These are phyloP conservation scores for Scatophagus argus DNA, from an alignment of 2,113 vertebrate genomes.

Conservation along the genomic window DNA sequence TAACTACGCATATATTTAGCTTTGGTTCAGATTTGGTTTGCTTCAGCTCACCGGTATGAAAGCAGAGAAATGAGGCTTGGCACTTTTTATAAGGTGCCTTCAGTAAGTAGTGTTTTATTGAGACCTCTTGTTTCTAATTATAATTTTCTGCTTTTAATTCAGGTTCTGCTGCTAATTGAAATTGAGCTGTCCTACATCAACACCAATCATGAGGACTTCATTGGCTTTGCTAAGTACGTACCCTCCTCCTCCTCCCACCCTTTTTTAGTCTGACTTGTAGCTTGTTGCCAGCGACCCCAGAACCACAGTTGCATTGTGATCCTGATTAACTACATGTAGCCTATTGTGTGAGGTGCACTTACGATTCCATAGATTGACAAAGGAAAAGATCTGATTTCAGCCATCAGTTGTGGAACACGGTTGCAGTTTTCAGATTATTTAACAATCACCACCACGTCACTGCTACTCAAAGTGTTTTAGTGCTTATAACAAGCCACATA, in stretches of 20 bases:
- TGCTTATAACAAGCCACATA: conserved; percentile 33
- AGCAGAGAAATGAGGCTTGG: conserved; percentile 9
- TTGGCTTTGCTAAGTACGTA: conserved; percentile 97
- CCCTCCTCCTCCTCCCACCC: background rate
- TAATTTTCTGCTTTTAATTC: conserved; percentile 58
- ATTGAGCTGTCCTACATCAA: conserved; percentile 99
- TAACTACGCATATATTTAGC: background rate
- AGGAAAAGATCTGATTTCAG: background rate
- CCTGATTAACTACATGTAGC: conserved; percentile 21
- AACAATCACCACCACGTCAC: background rate
- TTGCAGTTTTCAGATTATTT: background rate
- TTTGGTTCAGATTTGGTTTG: conserved; percentile 14
- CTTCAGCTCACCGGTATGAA: conserved; percentile 1
- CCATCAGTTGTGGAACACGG: background rate
- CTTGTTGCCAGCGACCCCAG: conserved; percentile 19
- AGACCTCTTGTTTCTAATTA: conserved; percentile 43
- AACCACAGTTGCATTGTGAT: background rate
- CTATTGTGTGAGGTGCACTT: conserved; percentile 14
- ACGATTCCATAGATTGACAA: conserved; percentile 14
- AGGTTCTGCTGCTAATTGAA: conserved; percentile 97
- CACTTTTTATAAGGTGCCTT: background rate
- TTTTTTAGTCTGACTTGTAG: conserved; percentile 14
- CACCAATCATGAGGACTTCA: conserved; percentile 99
- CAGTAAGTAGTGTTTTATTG: conserved; percentile 30
- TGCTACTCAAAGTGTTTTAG: conserved; percentile 12